Base-by-base conservation (phyloP, 2,888 invertebrate genomes). In the Drosophila nr. medialis region DNA sequence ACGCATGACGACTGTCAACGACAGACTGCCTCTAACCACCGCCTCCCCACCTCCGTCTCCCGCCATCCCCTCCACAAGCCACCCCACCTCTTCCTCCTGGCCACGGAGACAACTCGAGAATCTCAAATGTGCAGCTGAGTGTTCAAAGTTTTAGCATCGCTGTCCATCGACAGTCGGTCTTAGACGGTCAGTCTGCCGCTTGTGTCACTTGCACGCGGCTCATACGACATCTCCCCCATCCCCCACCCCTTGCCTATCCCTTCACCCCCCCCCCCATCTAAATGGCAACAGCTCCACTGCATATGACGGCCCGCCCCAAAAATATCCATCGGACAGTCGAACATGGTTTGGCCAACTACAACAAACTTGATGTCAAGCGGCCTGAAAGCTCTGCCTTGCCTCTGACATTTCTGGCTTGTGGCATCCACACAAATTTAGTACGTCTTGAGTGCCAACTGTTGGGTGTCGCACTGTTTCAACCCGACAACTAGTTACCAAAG, bases 1-100 rank as follows among this genome's bases (percentile, higher is more conserved):
- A 74, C 74, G 72, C 83, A 72, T 81, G 89, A 86, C 72, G 86
- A 88, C 90, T 86, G 86, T 82, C 88, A 83, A 82, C 83, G 74
- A 67, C 83, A 85, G 66, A 60, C 55, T 66, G 45, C 45, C 45
- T 15, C 21, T 13, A 13, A 6, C 21, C 45, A 4, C 21, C 21
- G 27, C 13, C n/a, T 48, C 11, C n/a, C 30, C 50, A 32, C 5
- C n/a, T 6, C 11, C n/a, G 2, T 6, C 21, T 13, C 13, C 7
- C 0, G 30, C 10, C 45, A 45, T 13, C 45, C 15, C 15, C 36
- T 15, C 3, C 2, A 15, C 15, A 15, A 36, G 6, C 36, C 36
- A 36, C 6, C 6, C 15, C 15, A 36, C 6, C 15, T 36, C 34
- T 6, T 6, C 36, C 15, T 36, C 36, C 36, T 4, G 36, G 36